Evolutionary conservation across 1,140 invertebrate species (phyloP).

Genomic region (Lethrus apterus): DNA sequence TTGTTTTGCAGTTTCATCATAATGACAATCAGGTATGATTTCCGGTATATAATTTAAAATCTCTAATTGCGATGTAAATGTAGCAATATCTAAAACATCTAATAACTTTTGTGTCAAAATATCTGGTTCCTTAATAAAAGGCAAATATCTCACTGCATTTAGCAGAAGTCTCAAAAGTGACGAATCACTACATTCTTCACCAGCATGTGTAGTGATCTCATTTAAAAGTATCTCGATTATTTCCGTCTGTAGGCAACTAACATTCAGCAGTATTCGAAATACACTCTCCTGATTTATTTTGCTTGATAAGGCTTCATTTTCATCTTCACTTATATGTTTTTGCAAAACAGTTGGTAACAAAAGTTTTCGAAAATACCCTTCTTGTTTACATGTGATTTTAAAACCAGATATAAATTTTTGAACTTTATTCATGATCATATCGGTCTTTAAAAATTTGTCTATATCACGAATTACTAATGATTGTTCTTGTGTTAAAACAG

Average conservation of each 20-base stretch:
- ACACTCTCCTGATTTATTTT: slow-evolving; percentile 41
- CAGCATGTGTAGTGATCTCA: slow-evolving; percentile 35
- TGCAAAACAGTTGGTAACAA: slow-evolving; percentile 29
- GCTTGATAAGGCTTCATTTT: slow-evolving; percentile 20
- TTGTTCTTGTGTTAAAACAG: slow-evolving; percentile 31
- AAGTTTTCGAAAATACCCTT: slow-evolving; percentile 37
- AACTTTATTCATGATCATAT: slow-evolving; percentile 34
- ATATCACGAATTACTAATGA: slow-evolving; percentile 32
- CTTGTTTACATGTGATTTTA: slow-evolving; percentile 34
- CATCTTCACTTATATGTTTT: slow-evolving; percentile 29
- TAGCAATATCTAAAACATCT: slow-evolving; percentile 34
- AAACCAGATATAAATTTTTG: slow-evolving; percentile 40
- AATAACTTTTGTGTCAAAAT: slow-evolving; percentile 24
- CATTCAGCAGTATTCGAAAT: slow-evolving; percentile 41
- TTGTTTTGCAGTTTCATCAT: slow-evolving; percentile 27
- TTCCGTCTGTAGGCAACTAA: slow-evolving; percentile 39
- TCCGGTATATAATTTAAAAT: slow-evolving; percentile 36
- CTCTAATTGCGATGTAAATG: slow-evolving; percentile 31
- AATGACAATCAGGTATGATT: slow-evolving; percentile 33
- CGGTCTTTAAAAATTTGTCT: slow-evolving; percentile 26
- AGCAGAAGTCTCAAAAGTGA: slow-evolving; percentile 27
- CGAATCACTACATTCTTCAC: slow-evolving; percentile 24
- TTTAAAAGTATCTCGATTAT: slow-evolving; percentile 41
- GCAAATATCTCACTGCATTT: slow-evolving; percentile 30
- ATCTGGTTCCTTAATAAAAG: slow-evolving; percentile 28